Percentiles rank a stretch among this genome's conserved stretches.
These are phyloP conservation scores for Archips crataeganus DNA, from an alignment of 2,888 invertebrate species.

Conservation along the genomic window DNA sequence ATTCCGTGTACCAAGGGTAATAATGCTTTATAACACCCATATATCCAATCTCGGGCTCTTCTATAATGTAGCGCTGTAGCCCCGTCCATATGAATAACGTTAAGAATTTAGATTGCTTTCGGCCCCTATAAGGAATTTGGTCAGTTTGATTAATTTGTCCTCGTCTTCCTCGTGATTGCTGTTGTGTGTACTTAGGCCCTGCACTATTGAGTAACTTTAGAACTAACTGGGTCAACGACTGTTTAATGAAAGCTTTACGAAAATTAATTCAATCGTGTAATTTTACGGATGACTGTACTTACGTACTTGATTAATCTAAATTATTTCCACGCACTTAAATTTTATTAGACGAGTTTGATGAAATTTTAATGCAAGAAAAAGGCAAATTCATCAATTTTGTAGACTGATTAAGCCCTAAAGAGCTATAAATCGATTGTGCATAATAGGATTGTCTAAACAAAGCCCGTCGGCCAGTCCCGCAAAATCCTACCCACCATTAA, in stretches of 20 bases:
- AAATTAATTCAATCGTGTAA: slow-evolving; percentile 18
- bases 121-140: slow-evolving; percentile 53
- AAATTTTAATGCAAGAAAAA: not conserved
- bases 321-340: not conserved
- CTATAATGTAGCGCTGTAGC: slow-evolving; percentile 40
- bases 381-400: slow-evolving; percentile 36
- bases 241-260: slow-evolving; percentile 22
- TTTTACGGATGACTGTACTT: slow-evolving; percentile 3
- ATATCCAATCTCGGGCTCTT: slow-evolving; percentile 35
- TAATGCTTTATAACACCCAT: slow-evolving; percentile 40
- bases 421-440: slow-evolving; percentile 48
- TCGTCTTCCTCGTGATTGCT: slow-evolving; percentile 38
- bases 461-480: slow-evolving; percentile 3
- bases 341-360: not conserved
- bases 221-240: slow-evolving; percentile 24
- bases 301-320: not conserved
- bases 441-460: slow-evolving; percentile 48
- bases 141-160: slow-evolving; percentile 60
- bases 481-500: slow-evolving; percentile 21
- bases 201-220: slow-evolving; percentile 31
- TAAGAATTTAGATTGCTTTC: slow-evolving; percentile 69
- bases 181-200: slow-evolving; percentile 22
- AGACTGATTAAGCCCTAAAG: slow-evolving; percentile 44
- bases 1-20: slow-evolving; percentile 25
- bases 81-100: slow-evolving; percentile 53